Evolutionary conservation across 64 coral and sea anemone species (phyloP).

Genomic region (Pocillopora verrucosa): DNA sequence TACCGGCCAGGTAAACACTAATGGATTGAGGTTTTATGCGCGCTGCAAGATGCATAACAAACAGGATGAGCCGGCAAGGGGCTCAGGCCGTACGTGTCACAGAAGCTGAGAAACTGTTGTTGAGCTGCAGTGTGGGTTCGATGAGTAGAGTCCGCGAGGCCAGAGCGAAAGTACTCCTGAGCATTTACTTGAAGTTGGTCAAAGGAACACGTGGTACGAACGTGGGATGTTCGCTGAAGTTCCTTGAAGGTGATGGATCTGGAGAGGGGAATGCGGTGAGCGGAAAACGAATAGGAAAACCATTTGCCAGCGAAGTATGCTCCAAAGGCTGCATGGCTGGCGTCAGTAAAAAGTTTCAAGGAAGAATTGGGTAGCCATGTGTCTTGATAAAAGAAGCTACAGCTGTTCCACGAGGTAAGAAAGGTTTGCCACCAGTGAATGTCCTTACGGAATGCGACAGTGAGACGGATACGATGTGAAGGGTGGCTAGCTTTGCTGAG

Average conservation of each 20-base stretch:
- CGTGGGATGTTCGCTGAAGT: conserved; percentile 6
- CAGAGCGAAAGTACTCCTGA: background rate
- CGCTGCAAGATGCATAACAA: background rate
- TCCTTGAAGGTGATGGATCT: conserved; percentile 40
- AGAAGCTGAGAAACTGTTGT: conserved; percentile 7
- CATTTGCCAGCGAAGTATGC: conserved; percentile 5
- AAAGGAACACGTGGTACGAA: conserved; percentile 10
- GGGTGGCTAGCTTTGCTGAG: conserved; percentile 2
- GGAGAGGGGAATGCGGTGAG: conserved; percentile 23
- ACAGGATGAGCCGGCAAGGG: conserved; percentile 6
- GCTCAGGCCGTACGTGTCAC: background rate
- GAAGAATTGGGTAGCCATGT: conserved; percentile 9
- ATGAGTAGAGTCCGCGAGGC: conserved; percentile 3
- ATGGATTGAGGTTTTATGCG: conserved; percentile 33
- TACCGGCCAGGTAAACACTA: conserved; percentile 9
- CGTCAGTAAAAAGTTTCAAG: background rate
- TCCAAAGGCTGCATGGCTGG: background rate
- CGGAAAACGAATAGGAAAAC: background rate
- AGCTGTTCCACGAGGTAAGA: conserved; percentile 14
- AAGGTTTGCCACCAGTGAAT: conserved; percentile 26
- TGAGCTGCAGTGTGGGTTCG: background rate
- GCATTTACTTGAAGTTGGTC: conserved; percentile 1
- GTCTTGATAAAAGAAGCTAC: conserved; percentile 3
- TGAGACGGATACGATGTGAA: conserved; percentile 42
- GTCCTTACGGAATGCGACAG: background rate